A percentile compares a stretch with the other conserved stretches of the same genome.
These are phyloP conservation scores for Cygnus olor DNA, from an alignment of 2,797 vertebrate genomes.

Conservation along the genomic window DNA sequence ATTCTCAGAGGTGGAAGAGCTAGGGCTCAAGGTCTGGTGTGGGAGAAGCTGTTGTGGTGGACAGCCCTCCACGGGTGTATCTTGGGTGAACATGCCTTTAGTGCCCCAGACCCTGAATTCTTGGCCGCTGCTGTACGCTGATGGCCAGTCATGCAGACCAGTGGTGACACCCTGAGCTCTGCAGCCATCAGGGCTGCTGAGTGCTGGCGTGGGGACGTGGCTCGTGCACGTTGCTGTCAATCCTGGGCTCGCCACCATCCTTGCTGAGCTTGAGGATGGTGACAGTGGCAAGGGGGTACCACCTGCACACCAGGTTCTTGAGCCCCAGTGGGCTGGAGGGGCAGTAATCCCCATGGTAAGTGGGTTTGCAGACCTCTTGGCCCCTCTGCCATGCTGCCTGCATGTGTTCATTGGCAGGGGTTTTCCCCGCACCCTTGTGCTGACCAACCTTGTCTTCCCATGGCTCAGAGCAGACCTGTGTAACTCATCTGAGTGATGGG, in stretches of 20 bases:
- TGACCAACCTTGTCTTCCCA: not conserved
- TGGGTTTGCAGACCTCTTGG: not conserved
- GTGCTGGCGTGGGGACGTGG: fast-evolving
- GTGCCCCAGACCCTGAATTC: not conserved
- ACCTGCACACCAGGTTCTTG: fast-evolving
- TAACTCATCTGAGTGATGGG: too few relatives aligned
- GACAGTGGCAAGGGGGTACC: fast-evolving
- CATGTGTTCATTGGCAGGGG: not conserved
- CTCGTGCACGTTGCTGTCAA: not conserved
- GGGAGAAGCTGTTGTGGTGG: too few relatives aligned
- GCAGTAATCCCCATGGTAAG: fast-evolving
- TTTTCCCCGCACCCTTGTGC: not conserved
- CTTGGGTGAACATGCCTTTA: too few relatives aligned
- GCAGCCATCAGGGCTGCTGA: fast-evolving
- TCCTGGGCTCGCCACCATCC: fast-evolving
- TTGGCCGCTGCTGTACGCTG: not conserved
- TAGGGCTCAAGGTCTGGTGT: fast-evolving
- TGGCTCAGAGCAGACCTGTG: fast-evolving
- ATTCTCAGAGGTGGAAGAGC: too few relatives aligned
- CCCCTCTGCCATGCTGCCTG: not conserved
- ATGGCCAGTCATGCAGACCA: fast-evolving
- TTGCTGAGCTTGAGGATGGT: not conserved
- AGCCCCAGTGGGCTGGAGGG: not conserved
- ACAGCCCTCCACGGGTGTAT: too few relatives aligned
- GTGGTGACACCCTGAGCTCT: fast-evolving